Conservation (phyloP, 2,113 vertebrate genomes). For the Bothrops jararaca region DNA sequence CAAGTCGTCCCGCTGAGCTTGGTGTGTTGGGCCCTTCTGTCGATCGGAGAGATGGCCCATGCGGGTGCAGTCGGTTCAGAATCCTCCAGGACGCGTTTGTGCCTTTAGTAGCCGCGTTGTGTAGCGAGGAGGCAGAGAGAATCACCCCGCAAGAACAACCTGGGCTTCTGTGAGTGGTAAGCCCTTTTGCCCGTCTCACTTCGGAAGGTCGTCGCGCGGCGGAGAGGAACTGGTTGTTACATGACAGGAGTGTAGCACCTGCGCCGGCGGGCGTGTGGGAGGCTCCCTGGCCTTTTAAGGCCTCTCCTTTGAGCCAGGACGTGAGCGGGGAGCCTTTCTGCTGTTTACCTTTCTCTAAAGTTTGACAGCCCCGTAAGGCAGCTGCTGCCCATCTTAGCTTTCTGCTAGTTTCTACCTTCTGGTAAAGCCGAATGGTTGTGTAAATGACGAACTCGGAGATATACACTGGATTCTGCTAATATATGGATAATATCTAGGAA, state of each 20-base stretch:
- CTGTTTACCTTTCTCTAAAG: background rate
- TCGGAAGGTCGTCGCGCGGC: constrained; percentile 83
- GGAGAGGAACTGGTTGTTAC: constrained; percentile 8
- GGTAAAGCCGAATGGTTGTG: background rate
- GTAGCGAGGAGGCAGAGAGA: constrained; percentile 90
- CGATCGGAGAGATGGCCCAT: constrained; percentile 82
- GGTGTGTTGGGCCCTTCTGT: background rate
- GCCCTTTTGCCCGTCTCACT: constrained; percentile 91
- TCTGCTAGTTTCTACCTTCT: background rate
- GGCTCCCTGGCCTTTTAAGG: background rate
- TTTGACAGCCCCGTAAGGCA: background rate
- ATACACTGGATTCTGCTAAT: background rate
- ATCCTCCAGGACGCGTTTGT: constrained; percentile 96
- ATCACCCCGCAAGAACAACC: constrained; percentile 88
- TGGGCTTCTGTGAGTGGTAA: constrained; percentile 91
- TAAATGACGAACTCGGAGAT: background rate
- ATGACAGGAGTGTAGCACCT: background rate
- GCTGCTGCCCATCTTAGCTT: background rate
- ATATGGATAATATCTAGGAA: background rate
- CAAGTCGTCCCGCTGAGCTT: constrained; percentile 26
- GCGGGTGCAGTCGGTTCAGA: constrained; percentile 92
- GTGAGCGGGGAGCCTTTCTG: no score
- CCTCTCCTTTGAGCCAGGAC: background rate
- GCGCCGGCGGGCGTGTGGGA: background rate
- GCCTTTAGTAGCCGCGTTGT: constrained; percentile 92